These are phyloP conservation scores for Heterocephalus glaber DNA, from an alignment of 2,113 vertebrate genomes.

Conservation along the genomic window DNA sequence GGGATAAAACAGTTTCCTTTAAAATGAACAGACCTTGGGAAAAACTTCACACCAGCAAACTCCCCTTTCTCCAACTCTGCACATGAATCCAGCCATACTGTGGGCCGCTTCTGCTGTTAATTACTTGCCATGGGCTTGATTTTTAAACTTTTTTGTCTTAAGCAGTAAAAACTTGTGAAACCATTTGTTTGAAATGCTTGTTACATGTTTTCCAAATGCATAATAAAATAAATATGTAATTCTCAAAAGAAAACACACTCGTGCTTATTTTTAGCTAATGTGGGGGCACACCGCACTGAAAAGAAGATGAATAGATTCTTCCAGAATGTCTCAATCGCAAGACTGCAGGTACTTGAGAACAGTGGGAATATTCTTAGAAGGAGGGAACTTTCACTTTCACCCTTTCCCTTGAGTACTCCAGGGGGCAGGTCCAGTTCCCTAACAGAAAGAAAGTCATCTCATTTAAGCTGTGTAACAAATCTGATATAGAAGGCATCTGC, in stretches of 20 bases:
- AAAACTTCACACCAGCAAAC: background rate
- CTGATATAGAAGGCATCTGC: background rate
- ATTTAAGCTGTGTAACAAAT: background rate
- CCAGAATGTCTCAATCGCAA: background rate
- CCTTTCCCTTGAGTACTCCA: background rate
- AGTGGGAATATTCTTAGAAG: background rate
- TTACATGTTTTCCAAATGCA: slow-evolving; percentile 6
- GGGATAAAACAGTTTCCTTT: background rate
- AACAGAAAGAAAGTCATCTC: fast-evolving
- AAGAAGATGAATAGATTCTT: background rate
- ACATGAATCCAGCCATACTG: background rate
- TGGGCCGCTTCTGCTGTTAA: background rate
- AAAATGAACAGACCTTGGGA: background rate
- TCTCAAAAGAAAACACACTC: background rate
- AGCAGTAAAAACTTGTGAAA: background rate
- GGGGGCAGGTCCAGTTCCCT: no score
- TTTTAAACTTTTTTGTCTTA: slow-evolving; percentile 13
- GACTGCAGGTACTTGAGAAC: background rate
- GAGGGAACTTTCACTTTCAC: background rate
- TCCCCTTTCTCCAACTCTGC: background rate
- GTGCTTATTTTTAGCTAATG: background rate
- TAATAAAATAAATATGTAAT: background rate
- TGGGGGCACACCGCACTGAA: background rate
- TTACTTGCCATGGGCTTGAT: background rate
- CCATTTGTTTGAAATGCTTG: background rate